Evolutionary conservation across 92 coral and sea anemone genomes (phyloP), one percentile per base, ranked within the genome.

Genomic region (Palythoa heliodiscus): DNA sequence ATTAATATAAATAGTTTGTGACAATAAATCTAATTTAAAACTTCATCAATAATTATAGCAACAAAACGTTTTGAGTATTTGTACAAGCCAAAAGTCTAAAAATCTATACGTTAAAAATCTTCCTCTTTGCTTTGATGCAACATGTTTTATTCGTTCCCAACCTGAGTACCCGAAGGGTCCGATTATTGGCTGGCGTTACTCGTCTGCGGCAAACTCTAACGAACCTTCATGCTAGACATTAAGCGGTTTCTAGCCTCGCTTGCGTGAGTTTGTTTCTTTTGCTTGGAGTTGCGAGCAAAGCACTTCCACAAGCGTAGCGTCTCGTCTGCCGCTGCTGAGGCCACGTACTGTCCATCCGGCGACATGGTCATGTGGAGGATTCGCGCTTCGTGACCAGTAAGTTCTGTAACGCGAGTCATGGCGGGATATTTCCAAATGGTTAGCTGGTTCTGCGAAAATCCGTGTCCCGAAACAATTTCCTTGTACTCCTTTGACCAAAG

Each of bases 301-400:
- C 98, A 96, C 77, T 92, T 96, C 98, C 98, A 96, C n/a, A 96
- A 73, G 55, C 98, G 86, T 48, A 96, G 89, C 9, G 98, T 96
- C 78, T 96, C 98, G 67, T 96, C 98, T 19, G 98, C 98, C 16
- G 96, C 98, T 11, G 92, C 96, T 0, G 98, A 96, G 16, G 98
- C 98, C 58, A 96, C 98, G 79, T 80, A 61, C 76, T 96, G 95
- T 40, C 98, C 94, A 87, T 92, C 93, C 58, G 98, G 98, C 70
- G 98, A 96, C 95, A 96, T 91, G 71, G 95, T 77, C 96, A 89
- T 90, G 86, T 89, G 91, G 47, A 96, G 92, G 73, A 96, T 91
- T 76, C 98, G 98, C 63, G 98, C 89, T 20, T 87, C 75, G 86
- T 96, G 98, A 8, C 98, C 98, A 1, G 89, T 91, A 78, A 96